Evolutionary conservation across 2,888 invertebrate species (phyloP).

Genomic region (Chalcosyrphus nemorum): DNA sequence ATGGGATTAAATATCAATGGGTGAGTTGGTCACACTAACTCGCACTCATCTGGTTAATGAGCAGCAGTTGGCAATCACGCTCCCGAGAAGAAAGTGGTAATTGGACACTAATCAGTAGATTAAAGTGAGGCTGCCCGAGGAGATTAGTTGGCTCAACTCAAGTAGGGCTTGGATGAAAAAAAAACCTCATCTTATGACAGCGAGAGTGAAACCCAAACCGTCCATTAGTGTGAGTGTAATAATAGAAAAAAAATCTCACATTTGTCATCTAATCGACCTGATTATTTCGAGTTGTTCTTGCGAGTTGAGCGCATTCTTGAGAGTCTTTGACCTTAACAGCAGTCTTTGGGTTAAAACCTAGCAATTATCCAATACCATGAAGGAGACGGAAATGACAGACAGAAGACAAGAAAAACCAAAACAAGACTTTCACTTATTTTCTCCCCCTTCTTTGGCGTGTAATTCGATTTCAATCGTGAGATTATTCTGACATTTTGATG

Average conservation of each 20-base stretch:
- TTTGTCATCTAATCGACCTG: conserved; percentile 18
- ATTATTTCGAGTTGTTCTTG: conserved; percentile 27
- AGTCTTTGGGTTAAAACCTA: background rate
- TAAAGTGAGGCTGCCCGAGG: conserved; percentile 39
- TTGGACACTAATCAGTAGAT: conserved; percentile 68
- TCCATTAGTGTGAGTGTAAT: conserved; percentile 16
- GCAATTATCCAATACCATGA: conserved; percentile 53
- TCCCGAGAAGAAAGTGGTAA: conserved; percentile 68
- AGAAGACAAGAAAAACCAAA: background rate
- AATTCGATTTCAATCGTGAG: conserved; percentile 66
- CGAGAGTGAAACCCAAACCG: conserved; percentile 53
- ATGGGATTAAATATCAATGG: conserved; percentile 21
- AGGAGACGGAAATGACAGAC: conserved; percentile 1
- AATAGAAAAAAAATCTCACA: background rate
- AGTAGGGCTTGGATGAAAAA: background rate
- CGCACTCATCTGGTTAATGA: conserved; percentile 45
- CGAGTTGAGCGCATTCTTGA: conserved; percentile 22
- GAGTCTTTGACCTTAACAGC: conserved; percentile 51
- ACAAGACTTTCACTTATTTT: conserved; percentile 65
- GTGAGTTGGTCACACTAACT: conserved; percentile 12
- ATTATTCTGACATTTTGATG: conserved; percentile 61
- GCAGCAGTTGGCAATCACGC: conserved; percentile 49
- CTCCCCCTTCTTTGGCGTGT: conserved; percentile 41
- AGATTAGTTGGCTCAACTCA: conserved; percentile 23
- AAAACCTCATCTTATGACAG: conserved; percentile 21